Evolutionary conservation across 2,797 vertebrate species (phyloP), one percentile per base, ranked within the genome.

Genomic region (Trachurus trachurus): DNA sequence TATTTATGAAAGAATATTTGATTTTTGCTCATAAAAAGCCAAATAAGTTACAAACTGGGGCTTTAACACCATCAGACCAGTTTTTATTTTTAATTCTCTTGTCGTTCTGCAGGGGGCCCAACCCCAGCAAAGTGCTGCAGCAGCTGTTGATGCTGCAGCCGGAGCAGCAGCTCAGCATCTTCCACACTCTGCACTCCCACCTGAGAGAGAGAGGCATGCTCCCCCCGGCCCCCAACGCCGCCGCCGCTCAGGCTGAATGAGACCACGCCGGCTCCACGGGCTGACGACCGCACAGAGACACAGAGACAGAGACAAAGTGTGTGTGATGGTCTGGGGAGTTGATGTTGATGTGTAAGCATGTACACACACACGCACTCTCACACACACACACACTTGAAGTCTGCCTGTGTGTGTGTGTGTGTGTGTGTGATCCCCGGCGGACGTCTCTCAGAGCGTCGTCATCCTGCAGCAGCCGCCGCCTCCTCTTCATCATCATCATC

Each of bases 121-220:
- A 98, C 93, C 98, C 98, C 71, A 99, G 97, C 91, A 99, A 97
- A 81, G 94, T 99, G 64, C 92, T 99, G 44, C 97, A 99, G 90
- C 98, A 98, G 90, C 88, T 99, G 78, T 73, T 99, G 89, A 94
- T 97, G 74, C 96, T 99, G 59, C 97, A 97, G 58, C 98, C 98
- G 0, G 97, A 98, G 19, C 97, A 99, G 81, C 98, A 98, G 83
- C 91, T 99, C 57, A 95, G 90, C 42, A 96, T 99, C 74, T 99
- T 98, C 83, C 96, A 96, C 94, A 96, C 91, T 0, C 94, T 99
- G 90, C 95, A 96, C 91, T 95, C 92, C 54, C 96, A 98, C 70
- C 95, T 99, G 4, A 88, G 91, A 10, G 97, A 97, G 88, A 96
- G 96, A 69, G 97, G 97, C 49, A 87, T 98, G 87, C 95, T 99